Percentiles rank a stretch among this genome's conserved stretches.
phyloP scores from a whole-genome alignment of 2,888 invertebrate species.

The Neoitamus cyanurus region DNA sequence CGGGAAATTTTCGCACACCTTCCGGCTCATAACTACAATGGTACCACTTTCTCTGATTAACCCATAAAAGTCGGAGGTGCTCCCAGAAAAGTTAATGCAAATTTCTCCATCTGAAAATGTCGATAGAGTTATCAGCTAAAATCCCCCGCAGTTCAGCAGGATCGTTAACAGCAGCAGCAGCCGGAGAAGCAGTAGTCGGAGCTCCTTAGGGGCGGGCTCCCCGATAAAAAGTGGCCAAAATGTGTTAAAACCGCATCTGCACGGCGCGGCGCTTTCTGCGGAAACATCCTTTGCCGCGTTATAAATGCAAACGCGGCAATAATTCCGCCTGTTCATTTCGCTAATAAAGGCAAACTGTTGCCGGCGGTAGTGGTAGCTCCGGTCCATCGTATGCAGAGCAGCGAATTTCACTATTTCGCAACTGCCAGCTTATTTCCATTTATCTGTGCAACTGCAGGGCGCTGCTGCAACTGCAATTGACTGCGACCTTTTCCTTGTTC shows the following conservation, averaged over 20 bases:
- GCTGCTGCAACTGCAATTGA: not conserved
- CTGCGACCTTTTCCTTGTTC: not conserved
- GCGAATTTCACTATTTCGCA: not conserved
- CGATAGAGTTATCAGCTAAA: not conserved
- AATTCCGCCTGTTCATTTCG: not conserved
- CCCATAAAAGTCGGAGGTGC: not conserved
- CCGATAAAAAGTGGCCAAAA: not conserved
- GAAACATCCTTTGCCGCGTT: not conserved
- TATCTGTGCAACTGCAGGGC: not conserved
- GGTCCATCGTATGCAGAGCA: not conserved
- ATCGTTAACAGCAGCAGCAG: not conserved
- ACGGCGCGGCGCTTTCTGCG: not conserved
- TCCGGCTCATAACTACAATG: not conserved
- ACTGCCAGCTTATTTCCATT: conserved; percentile 23
- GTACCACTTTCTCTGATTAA: not conserved
- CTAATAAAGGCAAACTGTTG: not conserved
- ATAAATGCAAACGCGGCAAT: not conserved
- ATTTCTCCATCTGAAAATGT: not conserved
- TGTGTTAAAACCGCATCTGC: not conserved
- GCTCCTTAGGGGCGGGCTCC: not conserved
- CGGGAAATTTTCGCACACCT: not conserved
- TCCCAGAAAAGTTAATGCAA: not conserved
- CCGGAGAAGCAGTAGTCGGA: too few relatives aligned
- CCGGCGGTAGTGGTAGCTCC: not conserved
- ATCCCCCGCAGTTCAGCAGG: not conserved